phyloP scores from a whole-genome alignment of 2,888 invertebrate genomes.

The Drosophila flavopinicola region DNA sequence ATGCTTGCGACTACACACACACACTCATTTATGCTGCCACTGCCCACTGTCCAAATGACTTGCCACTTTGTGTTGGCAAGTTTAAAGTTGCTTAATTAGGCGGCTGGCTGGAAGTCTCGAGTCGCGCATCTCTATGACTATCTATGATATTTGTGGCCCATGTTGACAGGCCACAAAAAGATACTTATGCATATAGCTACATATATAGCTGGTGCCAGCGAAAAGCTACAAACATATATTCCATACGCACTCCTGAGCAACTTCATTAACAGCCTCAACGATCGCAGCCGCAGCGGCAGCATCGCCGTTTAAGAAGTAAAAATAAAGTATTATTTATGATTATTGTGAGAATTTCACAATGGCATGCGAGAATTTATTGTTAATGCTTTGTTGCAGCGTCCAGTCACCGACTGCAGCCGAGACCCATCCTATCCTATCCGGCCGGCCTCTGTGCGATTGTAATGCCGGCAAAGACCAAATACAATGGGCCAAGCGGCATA shows the following conservation, averaged over 20 bases:
- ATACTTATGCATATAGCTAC: slow-evolving; percentile 34
- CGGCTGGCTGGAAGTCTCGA: slow-evolving; percentile 24
- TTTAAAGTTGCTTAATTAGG: slow-evolving; percentile 70
- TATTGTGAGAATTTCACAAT: slow-evolving; percentile 83
- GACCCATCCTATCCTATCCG: slow-evolving; percentile 18
- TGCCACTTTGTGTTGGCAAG: slow-evolving; percentile 69
- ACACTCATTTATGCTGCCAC: slow-evolving; percentile 36
- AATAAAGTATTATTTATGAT: slow-evolving; percentile 81
- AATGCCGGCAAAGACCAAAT: not conserved
- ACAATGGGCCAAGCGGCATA: slow-evolving; percentile 23
- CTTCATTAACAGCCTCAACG: slow-evolving; percentile 64
- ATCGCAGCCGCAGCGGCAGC: slow-evolving; percentile 14
- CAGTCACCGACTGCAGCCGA: slow-evolving; percentile 24
- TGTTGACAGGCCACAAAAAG: slow-evolving; percentile 62
- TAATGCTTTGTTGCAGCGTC: slow-evolving; percentile 64
- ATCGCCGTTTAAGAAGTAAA: slow-evolving; percentile 73
- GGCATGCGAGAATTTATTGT: slow-evolving; percentile 82
- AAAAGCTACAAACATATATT: not conserved
- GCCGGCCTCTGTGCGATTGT: slow-evolving; percentile 15
- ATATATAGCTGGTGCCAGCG: slow-evolving; percentile 27
- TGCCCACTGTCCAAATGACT: slow-evolving; percentile 68
- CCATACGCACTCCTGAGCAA: slow-evolving; percentile 46
- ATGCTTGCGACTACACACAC: slow-evolving; percentile 31
- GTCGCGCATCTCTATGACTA: slow-evolving; percentile 12
- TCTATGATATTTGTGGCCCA: slow-evolving; percentile 60